phyloP scores from a whole-genome alignment of 1,140 invertebrate genomes.

The Akabosia matsudoensis region DNA sequence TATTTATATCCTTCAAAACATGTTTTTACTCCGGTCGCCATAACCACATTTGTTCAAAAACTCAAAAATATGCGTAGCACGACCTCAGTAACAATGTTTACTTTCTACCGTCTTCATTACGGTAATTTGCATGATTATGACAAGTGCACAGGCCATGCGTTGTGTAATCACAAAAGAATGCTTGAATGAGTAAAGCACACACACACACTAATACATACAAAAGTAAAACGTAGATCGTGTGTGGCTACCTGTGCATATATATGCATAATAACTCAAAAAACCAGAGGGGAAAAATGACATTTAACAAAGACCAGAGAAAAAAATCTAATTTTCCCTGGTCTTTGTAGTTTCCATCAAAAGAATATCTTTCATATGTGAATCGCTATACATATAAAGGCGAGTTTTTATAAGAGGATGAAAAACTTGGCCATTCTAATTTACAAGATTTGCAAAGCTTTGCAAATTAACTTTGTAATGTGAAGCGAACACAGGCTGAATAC shows the following conservation, averaged over 20 bases:
- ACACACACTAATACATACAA: background rate
- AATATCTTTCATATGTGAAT: no score
- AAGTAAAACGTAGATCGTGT: no score
- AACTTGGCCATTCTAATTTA: conserved; percentile 11
- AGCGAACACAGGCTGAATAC: background rate
- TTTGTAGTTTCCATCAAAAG: conserved; percentile 1
- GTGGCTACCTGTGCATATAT: background rate
- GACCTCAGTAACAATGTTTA: background rate
- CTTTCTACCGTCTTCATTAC: background rate
- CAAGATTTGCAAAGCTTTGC: conserved; percentile 23
- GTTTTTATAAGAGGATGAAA: background rate
- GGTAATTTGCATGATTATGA: background rate
- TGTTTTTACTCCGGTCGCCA: no score
- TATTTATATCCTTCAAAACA: no score
- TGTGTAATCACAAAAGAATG: background rate
- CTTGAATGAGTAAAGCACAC: background rate
- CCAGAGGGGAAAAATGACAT: background rate
- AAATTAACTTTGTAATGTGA: conserved; percentile 19
- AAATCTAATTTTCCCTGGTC: conserved; percentile 10
- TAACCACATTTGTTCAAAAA: no score
- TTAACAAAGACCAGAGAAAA: background rate
- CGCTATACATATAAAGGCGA: no score
- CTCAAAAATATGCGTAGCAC: no score
- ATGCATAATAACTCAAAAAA: background rate
- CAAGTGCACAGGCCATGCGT: background rate